Percentiles rank a stretch among this genome's conserved stretches.
phyloP scores from a whole-genome alignment of 1,140 invertebrate species.

The Drosophila virilis region DNA sequence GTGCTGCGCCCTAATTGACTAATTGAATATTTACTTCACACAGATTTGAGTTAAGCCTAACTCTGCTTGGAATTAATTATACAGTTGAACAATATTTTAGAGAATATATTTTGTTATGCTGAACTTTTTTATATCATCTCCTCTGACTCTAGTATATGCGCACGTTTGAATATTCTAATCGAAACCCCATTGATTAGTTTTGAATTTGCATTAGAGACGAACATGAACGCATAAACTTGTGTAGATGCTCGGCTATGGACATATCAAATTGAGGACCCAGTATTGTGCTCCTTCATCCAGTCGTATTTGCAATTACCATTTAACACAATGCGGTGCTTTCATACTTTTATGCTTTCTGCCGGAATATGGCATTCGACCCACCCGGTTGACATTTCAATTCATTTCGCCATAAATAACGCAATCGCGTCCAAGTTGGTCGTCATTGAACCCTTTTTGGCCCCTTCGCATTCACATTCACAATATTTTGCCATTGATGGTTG shows the following conservation, averaged over 20 bases:
- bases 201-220: too few species aligned
- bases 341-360: slow-evolving; percentile 60
- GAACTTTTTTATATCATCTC: too few species aligned
- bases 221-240: not conserved
- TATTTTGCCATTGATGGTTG: slow-evolving; percentile 68
- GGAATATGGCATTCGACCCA: slow-evolving; percentile 75
- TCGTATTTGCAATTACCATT: slow-evolving; percentile 59
- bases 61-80: too few species aligned
- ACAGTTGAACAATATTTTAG: too few species aligned
- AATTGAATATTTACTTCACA: not conserved
- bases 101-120: too few species aligned
- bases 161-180: too few species aligned
- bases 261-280: not conserved
- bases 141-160: too few species aligned
- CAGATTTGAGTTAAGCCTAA: too few species aligned
- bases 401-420: slow-evolving; percentile 81
- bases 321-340: slow-evolving; percentile 58
- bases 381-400: slow-evolving; percentile 82
- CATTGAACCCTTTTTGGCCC: slow-evolving; percentile 65
- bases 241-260: not conserved
- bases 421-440: slow-evolving; percentile 38
- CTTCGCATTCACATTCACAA: slow-evolving; percentile 60
- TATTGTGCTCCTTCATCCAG: slow-evolving; percentile 13
- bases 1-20: not conserved
- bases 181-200: too few species aligned